These are phyloP conservation scores for Cyclargus thomasi DNA, from an alignment of 1,140 invertebrate species.

Conservation along the genomic window DNA sequence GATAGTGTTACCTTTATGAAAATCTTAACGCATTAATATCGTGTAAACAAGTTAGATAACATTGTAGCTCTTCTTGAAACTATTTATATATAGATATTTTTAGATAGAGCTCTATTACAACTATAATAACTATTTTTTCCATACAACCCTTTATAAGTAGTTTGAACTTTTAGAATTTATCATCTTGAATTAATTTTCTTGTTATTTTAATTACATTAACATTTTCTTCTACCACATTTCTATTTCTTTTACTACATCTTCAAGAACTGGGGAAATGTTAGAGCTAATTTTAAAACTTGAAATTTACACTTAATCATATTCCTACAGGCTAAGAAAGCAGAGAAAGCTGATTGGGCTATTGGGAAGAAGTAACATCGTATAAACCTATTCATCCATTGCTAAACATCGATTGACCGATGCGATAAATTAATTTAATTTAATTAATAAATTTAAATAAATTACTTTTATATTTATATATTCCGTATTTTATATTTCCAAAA, in stretches of 20 bases:
- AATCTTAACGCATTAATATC: not conserved
- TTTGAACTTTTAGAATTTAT: too few relatives aligned
- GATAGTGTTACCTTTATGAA: not conserved
- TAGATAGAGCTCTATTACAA: too few relatives aligned
- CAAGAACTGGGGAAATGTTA: slow-evolving; percentile 8
- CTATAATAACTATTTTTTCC: too few relatives aligned
- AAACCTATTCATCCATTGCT: slow-evolving; percentile 28
- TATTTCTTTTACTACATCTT: slow-evolving; percentile 5
- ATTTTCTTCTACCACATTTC: not conserved
- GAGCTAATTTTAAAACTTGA: slow-evolving; percentile 13
- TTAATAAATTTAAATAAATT: slow-evolving; percentile 55
- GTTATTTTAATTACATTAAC: not conserved
- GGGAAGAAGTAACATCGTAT: slow-evolving; percentile 78
- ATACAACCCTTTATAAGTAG: too few relatives aligned
- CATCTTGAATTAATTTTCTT: not conserved
- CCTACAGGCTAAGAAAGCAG: slow-evolving; percentile 84
- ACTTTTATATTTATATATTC: slow-evolving; percentile 49
- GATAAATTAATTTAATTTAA: slow-evolving; percentile 20
- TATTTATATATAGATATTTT: too few relatives aligned
- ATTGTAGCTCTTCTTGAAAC: not conserved
- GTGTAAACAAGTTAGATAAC: not conserved
- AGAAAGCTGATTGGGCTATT: slow-evolving; percentile 87
- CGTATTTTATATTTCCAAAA: slow-evolving; percentile 34
- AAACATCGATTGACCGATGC: slow-evolving; percentile 36
- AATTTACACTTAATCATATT: slow-evolving; percentile 45